These are phyloP conservation scores for Deladenus siricidicola DNA, from an alignment of 2,888 invertebrate genomes.

Conservation along the genomic window DNA sequence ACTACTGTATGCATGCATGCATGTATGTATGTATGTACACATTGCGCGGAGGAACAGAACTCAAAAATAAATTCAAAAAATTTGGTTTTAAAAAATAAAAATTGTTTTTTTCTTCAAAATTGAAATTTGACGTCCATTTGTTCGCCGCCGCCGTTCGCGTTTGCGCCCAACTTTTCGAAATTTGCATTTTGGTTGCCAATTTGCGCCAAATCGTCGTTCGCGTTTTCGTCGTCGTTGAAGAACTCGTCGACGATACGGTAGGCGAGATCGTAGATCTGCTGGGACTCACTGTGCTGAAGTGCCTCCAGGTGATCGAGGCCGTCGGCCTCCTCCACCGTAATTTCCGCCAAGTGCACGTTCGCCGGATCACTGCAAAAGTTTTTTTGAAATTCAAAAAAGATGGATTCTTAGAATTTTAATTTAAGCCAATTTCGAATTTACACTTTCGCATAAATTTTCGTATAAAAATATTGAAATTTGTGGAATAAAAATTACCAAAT, in stretches of 20 bases:
- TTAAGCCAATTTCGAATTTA: not conserved
- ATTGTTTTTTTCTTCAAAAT: too few relatives aligned
- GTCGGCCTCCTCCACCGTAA: constrained; percentile 79
- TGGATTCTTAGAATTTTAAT: not conserved
- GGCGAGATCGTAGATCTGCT: constrained; percentile 3
- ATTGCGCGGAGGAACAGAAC: too few relatives aligned
- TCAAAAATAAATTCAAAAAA: too few relatives aligned
- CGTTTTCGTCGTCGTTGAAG: constrained; percentile 3
- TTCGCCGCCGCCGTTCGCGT: too few relatives aligned
- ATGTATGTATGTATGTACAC: too few relatives aligned
- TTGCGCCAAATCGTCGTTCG: not conserved
- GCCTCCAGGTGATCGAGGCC: constrained; percentile 59
- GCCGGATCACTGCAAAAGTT: constrained; percentile 26
- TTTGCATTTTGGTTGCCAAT: not conserved
- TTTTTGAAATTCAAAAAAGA: too few relatives aligned
- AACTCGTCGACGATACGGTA: constrained; percentile 7
- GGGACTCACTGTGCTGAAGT: constrained; percentile 58
- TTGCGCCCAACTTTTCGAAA: not conserved
- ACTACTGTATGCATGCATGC: too few relatives aligned
- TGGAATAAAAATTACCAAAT: too few relatives aligned
- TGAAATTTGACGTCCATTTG: not conserved
- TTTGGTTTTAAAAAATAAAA: too few relatives aligned
- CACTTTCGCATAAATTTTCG: not conserved
- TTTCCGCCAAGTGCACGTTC: constrained; percentile 65
- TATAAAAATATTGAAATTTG: constrained; percentile 4